Percentiles rank a stretch among this genome's conserved stretches.
Conservation (phyloP, 2,113 vertebrate species). For the Pseudorasbora parva region DNA sequence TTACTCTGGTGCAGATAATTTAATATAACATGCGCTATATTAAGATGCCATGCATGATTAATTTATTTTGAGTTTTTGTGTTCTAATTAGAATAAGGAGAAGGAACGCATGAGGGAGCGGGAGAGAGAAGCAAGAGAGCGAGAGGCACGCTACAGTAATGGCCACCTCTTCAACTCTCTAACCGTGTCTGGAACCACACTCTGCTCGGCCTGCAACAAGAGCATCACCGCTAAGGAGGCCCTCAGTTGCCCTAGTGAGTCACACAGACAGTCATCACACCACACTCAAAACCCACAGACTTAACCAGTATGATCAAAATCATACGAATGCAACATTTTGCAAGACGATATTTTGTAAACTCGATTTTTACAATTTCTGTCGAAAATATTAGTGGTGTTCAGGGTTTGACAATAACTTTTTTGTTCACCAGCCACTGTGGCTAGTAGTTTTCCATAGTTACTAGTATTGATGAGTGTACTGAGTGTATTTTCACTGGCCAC, state of each 20-base stretch:
- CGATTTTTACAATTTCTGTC: too few species aligned
- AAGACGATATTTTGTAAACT: too few species aligned
- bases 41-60: not conserved
- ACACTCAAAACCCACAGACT: not conserved
- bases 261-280: not conserved
- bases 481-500: too few species aligned
- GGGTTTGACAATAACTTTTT: too few species aligned
- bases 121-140: constrained; percentile 81
- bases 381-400: too few species aligned
- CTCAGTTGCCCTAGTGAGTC: constrained; percentile 86
- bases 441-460: too few species aligned
- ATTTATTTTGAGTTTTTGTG: constrained; percentile 18
- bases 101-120: constrained; percentile 78
- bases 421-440: too few species aligned
- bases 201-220: constrained; percentile 86
- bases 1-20: not conserved
- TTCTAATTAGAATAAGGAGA: constrained; percentile 78
- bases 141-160: constrained; percentile 84
- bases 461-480: too few species aligned
- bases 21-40: not conserved
- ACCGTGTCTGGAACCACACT: constrained; percentile 84
- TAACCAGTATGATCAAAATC: not conserved
- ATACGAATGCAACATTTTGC: too few species aligned
- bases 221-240: constrained; percentile 87
- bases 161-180: constrained; percentile 86